These are phyloP conservation scores for Macroglossus sobrinus DNA, from an alignment of 2,113 vertebrate genomes.

Conservation along the genomic window DNA sequence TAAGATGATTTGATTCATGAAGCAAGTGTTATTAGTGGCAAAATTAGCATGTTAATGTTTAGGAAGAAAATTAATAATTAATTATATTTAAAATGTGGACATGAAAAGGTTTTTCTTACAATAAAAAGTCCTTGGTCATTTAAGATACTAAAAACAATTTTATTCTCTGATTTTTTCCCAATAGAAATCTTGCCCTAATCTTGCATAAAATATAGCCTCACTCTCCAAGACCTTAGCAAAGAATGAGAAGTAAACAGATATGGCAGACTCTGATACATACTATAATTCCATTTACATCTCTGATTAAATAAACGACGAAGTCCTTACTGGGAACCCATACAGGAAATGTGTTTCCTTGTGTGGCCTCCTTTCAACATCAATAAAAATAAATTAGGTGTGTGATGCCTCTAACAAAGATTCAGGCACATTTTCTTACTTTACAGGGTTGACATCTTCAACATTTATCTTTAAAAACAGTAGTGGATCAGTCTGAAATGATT, in stretches of 20 bases:
- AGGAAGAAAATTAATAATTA: background rate
- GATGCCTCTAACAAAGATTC: background rate
- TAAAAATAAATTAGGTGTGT: background rate
- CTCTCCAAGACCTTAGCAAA: background rate
- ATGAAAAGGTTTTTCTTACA: background rate
- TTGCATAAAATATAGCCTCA: background rate
- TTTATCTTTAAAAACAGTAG: constrained; percentile 24
- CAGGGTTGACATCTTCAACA: background rate
- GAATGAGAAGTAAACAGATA: background rate
- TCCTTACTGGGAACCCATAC: background rate
- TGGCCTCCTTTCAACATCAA: background rate
- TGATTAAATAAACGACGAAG: background rate
- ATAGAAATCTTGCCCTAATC: background rate
- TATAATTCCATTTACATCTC: background rate
- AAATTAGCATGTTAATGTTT: background rate
- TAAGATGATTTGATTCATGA: constrained; percentile 13
- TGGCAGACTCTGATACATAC: background rate
- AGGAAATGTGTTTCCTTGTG: background rate
- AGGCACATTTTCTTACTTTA: constrained; percentile 2
- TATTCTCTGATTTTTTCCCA: background rate
- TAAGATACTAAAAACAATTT: background rate
- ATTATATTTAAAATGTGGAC: background rate
- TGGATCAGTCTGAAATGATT: constrained; percentile 53
- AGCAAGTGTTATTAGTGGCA: background rate
- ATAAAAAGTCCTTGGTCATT: background rate